phyloP scores from a whole-genome alignment of 92 coral and sea anemone genomes.

The Zoanthus sociatus region DNA sequence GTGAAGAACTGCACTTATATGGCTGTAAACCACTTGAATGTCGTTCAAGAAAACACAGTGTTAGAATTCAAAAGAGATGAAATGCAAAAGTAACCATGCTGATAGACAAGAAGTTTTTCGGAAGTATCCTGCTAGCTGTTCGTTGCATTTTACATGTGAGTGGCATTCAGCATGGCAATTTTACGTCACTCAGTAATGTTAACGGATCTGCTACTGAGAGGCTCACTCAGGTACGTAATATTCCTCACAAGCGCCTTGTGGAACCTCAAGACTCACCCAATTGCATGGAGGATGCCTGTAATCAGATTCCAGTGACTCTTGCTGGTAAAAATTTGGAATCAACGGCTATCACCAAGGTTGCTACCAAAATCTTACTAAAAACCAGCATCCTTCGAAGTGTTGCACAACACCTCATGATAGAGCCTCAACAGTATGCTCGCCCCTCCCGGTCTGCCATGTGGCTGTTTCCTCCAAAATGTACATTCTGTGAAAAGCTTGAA shows the following conservation, averaged over 20 bases:
- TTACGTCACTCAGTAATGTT: constrained; percentile 57
- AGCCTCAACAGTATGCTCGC: background rate
- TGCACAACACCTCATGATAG: background rate
- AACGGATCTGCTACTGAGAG: constrained; percentile 63
- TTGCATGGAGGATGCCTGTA: constrained; percentile 67
- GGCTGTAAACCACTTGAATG: background rate
- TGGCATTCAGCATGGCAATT: constrained; percentile 48
- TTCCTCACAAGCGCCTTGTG: constrained; percentile 50
- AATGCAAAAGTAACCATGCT: constrained; percentile 43
- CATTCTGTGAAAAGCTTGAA: constrained; percentile 69
- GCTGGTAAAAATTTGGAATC: constrained; percentile 35
- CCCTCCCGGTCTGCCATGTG: constrained; percentile 42
- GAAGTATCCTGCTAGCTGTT: constrained; percentile 22
- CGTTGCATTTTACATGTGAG: constrained; percentile 44
- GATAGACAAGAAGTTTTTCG: constrained; percentile 45
- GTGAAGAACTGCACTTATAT: constrained; percentile 38
- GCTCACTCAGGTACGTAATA: constrained; percentile 50
- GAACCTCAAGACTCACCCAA: constrained; percentile 64
- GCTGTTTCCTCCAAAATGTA: constrained; percentile 61
- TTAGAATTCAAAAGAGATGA: constrained; percentile 32
- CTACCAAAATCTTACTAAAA: constrained; percentile 54
- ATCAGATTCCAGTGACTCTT: constrained; percentile 55
- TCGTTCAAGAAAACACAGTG: constrained; percentile 39
- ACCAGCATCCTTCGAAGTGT: constrained; percentile 51
- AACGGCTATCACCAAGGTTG: constrained; percentile 65